Percentiles rank a stretch among this genome's conserved stretches.
Evolutionary conservation across 2,888 invertebrate species (phyloP).

Genomic region (Psylliodes chrysocephalus): DNA sequence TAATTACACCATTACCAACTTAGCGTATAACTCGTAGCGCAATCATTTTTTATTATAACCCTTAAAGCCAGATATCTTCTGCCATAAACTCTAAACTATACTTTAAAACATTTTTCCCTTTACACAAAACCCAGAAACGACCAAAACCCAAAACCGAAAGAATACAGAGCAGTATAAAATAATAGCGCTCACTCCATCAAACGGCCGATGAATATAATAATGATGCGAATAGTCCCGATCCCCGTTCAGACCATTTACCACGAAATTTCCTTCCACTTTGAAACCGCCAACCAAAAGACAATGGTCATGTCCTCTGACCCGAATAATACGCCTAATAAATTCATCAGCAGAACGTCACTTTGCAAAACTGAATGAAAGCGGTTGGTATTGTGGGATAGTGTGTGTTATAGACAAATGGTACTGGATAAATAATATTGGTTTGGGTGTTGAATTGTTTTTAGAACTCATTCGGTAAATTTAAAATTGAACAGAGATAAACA

Average conservation of each 20-base stretch:
- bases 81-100: background rate
- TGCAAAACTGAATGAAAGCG: background rate
- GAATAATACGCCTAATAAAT: slow-evolving; percentile 15
- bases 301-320: slow-evolving; percentile 19
- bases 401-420: no score
- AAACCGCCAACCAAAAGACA: background rate
- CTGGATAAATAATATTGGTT: no score
- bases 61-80: background rate
- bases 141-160: background rate
- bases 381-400: background rate
- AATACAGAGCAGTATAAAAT: slow-evolving; percentile 7
- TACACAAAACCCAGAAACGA: background rate
- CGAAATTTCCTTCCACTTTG: background rate
- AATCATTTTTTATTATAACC: no score
- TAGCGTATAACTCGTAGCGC: no score
- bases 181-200: background rate
- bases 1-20: no score
- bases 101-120: no score
- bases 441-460: no score
- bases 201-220: background rate
- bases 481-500: no score
- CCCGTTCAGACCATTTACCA: background rate
- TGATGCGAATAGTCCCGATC: background rate
- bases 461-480: no score
- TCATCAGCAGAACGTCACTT: slow-evolving; percentile 1